Base-by-base conservation (phyloP, 2,797 vertebrate species). In the Pseudocheirus occidentalis region DNA sequence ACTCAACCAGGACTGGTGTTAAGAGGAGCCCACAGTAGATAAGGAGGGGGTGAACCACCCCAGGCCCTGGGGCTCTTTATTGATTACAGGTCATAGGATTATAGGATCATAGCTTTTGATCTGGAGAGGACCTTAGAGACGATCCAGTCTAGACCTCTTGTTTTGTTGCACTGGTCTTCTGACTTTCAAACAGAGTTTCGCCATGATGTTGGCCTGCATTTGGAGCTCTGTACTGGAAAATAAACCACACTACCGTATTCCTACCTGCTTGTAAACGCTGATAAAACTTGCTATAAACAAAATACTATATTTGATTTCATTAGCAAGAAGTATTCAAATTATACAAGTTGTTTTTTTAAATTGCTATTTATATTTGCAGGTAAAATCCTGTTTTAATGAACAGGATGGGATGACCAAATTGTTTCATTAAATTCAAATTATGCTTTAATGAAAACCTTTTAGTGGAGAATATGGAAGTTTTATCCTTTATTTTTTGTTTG, bases 171-270 rank as follows among this genome's bases (percentile, higher is more conserved):
- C n/a, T 40, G 10, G 73, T 87, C 40, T 87, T 87, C 73, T 27
- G 66, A 81, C 7, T 81, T 40, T 18, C 66, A 81, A 27, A 87
- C 24, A 87, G 21, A 87, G 73, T 87, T 87, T 87, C 40, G 21
- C 3, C 40, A 87, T 1, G 21, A 46, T 46, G 27, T 46, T 24
- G 27, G 40, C 9, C 73, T 81, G 1, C 13, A 1, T 21, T 98
- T 95, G 96, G 97, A 97, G 96, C 95, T 96, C 97, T 93, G 95
- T 94, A 97, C 95, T 14, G 89, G 97, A 98, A 97, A 97, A 98
- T 95, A 97, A 97, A 96, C 92, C 56, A 34, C 91, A 94, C 94
- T 97, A 96, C 93, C 94, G 81, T 92, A 92, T 87, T 93, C 94
- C 95, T 97, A 94, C 93, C 92, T 97, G 96, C 96, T 94, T 94